Percentiles rank a stretch among this genome's conserved stretches.
These are phyloP conservation scores for Radopholus similis DNA, from an alignment of 1,140 invertebrate species.

Conservation along the genomic window DNA sequence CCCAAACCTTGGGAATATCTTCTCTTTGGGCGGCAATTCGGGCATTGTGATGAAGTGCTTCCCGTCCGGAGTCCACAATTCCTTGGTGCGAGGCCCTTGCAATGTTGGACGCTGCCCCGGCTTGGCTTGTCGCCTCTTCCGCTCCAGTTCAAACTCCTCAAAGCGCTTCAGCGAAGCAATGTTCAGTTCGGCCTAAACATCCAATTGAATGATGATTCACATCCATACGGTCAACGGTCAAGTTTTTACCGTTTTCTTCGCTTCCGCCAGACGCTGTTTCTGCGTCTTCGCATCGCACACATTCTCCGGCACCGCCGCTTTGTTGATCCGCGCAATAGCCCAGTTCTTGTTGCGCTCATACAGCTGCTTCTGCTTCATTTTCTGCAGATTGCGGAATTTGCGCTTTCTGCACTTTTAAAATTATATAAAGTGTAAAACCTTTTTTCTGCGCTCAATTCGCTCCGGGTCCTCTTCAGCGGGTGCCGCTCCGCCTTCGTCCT, in stretches of 20 bases:
- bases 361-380: slow-evolving; percentile 17
- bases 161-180: slow-evolving; percentile 43
- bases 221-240: no score
- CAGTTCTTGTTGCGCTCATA: slow-evolving; percentile 43
- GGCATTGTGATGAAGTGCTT: slow-evolving; percentile 8
- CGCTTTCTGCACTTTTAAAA: no score
- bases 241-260: slow-evolving; percentile 14
- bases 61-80: slow-evolving; percentile 3
- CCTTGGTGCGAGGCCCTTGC: not conserved
- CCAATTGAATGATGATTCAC: not conserved
- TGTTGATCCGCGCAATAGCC: slow-evolving; percentile 40
- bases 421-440: slow-evolving; percentile 9
- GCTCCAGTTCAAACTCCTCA: slow-evolving; percentile 40
- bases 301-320: slow-evolving; percentile 33
- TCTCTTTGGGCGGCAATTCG: slow-evolving; percentile 1
- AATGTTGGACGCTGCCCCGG: not conserved
- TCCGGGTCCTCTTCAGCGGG: slow-evolving; percentile 22
- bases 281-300: slow-evolving; percentile 39
- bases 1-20: slow-evolving; percentile 8
- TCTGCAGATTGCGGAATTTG: no score
- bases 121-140: slow-evolving; percentile 35
- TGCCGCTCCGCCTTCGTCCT: slow-evolving; percentile 29
- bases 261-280: slow-evolving; percentile 33
- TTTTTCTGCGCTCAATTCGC: slow-evolving; percentile 8
- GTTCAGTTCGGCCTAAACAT: slow-evolving; percentile 19